These are phyloP conservation scores for Phenganax marumi DNA, from an alignment of 92 coral and sea anemone genomes.

Conservation along the genomic window DNA sequence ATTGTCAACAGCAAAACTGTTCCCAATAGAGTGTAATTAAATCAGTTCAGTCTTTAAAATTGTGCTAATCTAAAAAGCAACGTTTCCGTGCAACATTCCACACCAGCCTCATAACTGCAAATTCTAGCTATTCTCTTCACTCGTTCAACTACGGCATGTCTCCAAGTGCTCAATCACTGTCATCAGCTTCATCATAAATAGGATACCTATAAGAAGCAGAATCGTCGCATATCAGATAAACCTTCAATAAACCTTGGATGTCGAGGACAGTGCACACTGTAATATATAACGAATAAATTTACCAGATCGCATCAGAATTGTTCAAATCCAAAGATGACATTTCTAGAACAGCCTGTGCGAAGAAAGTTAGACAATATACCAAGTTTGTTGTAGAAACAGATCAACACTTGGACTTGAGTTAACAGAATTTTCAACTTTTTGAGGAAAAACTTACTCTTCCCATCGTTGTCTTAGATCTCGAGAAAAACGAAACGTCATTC, in stretches of 20 bases:
- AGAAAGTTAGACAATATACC: no score
- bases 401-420: background rate
- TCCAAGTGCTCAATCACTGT: conserved; percentile 19
- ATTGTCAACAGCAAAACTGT: background rate
- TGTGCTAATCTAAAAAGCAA: no score
- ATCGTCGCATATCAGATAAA: background rate
- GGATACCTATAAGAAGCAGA: conserved; percentile 17
- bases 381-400: background rate
- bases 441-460: conserved; percentile 69
- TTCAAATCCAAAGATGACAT: conserved; percentile 18
- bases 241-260: background rate
- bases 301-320: conserved; percentile 27
- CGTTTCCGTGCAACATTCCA: no score
- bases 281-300: background rate
- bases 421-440: background rate
- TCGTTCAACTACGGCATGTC: background rate
- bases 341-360: conserved; percentile 19
- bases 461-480: conserved; percentile 95
- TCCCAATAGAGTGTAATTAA: background rate
- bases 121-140: background rate
- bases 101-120: background rate
- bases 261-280: background rate
- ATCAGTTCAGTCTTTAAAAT: no score
- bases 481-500: conserved; percentile 96
- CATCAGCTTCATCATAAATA: conserved; percentile 29